These are phyloP conservation scores for Orchesella flavescens DNA, from an alignment of 2,888 invertebrate species.

Conservation along the genomic window DNA sequence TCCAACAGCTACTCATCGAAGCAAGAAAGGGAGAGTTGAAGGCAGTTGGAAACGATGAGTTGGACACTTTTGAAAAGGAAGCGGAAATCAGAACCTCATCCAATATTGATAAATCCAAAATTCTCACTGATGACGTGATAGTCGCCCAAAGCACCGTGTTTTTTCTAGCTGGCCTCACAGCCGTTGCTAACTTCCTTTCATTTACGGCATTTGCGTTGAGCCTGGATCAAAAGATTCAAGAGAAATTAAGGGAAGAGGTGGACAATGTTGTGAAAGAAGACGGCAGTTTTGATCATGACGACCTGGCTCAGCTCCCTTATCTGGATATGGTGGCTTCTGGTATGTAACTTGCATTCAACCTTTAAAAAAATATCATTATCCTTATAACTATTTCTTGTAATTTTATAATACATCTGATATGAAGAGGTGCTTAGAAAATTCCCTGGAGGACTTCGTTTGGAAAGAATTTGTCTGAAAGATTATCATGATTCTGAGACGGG, in stretches of 20 bases:
- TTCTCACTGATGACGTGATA: conserved; percentile 37
- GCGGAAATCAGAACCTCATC: conserved; percentile 29
- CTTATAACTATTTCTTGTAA: not conserved
- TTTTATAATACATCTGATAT: not conserved
- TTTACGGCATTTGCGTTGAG: conserved; percentile 51
- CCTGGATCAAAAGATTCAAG: conserved; percentile 46
- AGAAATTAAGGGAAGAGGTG: conserved; percentile 49
- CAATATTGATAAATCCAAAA: not conserved
- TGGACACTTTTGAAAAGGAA: conserved; percentile 64
- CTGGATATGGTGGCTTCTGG: conserved; percentile 62
- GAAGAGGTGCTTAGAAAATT: not conserved
- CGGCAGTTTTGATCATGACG: conserved; percentile 61
- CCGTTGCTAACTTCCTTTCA: conserved; percentile 31
- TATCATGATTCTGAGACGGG: conserved; percentile 25
- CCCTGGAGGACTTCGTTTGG: not conserved
- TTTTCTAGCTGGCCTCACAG: conserved; percentile 53
- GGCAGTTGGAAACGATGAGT: conserved; percentile 30
- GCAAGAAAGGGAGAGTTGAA: conserved; percentile 46
- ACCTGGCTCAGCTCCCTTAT: conserved; percentile 47
- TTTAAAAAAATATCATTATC: not conserved
- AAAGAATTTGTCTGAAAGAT: conserved; percentile 8
- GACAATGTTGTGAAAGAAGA: not conserved
- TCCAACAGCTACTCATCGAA: conserved; percentile 34
- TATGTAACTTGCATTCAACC: not conserved
- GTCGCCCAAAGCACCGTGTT: conserved; percentile 46